Percentiles rank a stretch among this genome's conserved stretches.
Evolutionary conservation across 2,113 vertebrate genomes (phyloP).

Genomic region (Collichthys lucidus): DNA sequence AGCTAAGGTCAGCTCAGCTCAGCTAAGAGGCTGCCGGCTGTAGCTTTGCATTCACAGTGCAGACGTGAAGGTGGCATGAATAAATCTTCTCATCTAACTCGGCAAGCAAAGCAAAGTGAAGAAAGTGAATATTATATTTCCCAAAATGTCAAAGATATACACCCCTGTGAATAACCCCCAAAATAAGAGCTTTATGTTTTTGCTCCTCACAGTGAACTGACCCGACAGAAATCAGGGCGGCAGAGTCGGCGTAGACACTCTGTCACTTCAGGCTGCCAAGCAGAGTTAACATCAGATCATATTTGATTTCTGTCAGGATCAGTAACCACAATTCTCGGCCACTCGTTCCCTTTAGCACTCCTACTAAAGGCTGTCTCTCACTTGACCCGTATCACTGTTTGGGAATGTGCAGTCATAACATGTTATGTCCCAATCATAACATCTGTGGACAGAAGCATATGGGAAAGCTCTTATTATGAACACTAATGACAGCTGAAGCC

Average conservation of each 20-base stretch:
- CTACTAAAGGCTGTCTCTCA: conserved; percentile 55
- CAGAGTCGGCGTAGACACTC: neutral
- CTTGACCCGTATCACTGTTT: conserved; percentile 73
- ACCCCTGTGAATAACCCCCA: neutral
- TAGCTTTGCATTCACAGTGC: neutral
- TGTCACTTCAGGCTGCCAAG: conserved; percentile 51
- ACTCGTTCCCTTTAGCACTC: conserved; percentile 31
- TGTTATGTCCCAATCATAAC: conserved; percentile 77
- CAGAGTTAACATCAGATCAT: conserved; percentile 51
- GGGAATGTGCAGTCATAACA: conserved; percentile 79
- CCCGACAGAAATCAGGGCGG: conserved; percentile 12
- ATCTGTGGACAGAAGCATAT: conserved; percentile 80
- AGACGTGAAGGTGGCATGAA: neutral
- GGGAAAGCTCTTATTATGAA: conserved; percentile 73
- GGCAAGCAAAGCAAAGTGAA: neutral
- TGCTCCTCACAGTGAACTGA: neutral
- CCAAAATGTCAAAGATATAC: neutral
- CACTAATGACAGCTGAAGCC: conserved; percentile 73
- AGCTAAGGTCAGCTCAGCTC: too few species aligned
- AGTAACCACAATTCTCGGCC: conserved; percentile 23
- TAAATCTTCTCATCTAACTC: neutral
- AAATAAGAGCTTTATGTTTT: neutral
- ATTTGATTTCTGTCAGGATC: conserved; percentile 60
- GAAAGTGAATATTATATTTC: neutral
- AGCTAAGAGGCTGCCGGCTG: neutral